Percentiles rank a stretch among this genome's conserved stretches.
Evolutionary conservation across 2,888 invertebrate species (phyloP).

Genomic region (Mythimna impura): DNA sequence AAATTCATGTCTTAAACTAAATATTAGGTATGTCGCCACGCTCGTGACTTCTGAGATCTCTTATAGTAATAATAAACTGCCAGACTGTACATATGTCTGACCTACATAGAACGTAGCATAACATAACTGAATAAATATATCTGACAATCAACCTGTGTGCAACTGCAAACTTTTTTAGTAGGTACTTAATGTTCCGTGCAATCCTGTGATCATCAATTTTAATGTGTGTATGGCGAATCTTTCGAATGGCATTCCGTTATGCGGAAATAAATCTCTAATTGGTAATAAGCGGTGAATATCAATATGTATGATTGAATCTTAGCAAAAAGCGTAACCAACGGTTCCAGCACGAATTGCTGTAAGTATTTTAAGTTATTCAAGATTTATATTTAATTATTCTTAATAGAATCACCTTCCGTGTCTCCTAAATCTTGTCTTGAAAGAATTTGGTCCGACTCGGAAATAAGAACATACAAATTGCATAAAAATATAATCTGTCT

Average conservation of each 20-base stretch:
- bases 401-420: not conserved
- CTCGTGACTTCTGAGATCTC: no score
- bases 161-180: not conserved
- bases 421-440: not conserved
- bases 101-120: not conserved
- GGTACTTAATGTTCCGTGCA: not conserved
- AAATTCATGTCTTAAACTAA: no score
- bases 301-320: constrained; percentile 1
- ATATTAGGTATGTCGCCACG: no score
- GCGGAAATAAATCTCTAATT: constrained; percentile 31
- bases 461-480: not conserved
- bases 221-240: constrained; percentile 7
- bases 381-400: not conserved
- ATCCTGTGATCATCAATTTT: constrained; percentile 7
- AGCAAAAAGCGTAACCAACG: constrained; percentile 24
- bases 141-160: not conserved
- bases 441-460: no score
- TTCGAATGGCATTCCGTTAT: constrained; percentile 5
- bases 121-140: not conserved
- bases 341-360: constrained; percentile 12
- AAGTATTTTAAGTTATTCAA: no score
- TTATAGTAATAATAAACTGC: not conserved
- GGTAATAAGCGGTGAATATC: constrained; percentile 8
- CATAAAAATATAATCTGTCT: not conserved
- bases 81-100: constrained; percentile 1